Evolutionary conservation across 2,113 vertebrate genomes (phyloP).

Genomic region (Anas platyrhynchos): DNA sequence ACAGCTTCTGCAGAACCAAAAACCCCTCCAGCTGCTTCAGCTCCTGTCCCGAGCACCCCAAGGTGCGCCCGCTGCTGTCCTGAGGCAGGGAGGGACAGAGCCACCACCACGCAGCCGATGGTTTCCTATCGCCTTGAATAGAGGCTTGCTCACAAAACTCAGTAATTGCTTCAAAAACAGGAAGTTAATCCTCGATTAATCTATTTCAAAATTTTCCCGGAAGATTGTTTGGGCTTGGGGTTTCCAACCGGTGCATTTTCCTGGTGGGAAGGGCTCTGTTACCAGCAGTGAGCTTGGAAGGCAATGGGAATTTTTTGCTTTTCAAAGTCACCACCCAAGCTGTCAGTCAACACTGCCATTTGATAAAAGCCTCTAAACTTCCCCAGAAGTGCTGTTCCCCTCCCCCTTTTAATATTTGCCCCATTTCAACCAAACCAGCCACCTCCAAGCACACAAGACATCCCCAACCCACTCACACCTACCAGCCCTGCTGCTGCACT

Average conservation of each 20-base stretch:
- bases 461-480: neutral
- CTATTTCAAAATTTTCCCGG: neutral
- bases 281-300: neutral
- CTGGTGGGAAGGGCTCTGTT: neutral
- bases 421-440: rapidly evolving
- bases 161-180: neutral
- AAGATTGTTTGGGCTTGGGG: neutral
- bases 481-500: neutral
- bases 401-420: neutral
- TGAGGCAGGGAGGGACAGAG: neutral
- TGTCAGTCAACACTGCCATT: neutral
- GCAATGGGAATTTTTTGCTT: neutral
- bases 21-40: neutral
- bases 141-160: neutral
- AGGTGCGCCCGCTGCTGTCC: neutral
- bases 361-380: neutral
- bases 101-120: neutral
- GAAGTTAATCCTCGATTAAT: slow-evolving; percentile 4
- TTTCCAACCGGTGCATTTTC: neutral
- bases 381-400: neutral
- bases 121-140: neutral
- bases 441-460: neutral
- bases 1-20: neutral
- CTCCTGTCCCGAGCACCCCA: no score
- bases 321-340: neutral